Percentiles rank a stretch among this genome's conserved stretches.
Conservation (phyloP, 2,888 invertebrate genomes). For the Acanthosepion lycidas region DNA sequence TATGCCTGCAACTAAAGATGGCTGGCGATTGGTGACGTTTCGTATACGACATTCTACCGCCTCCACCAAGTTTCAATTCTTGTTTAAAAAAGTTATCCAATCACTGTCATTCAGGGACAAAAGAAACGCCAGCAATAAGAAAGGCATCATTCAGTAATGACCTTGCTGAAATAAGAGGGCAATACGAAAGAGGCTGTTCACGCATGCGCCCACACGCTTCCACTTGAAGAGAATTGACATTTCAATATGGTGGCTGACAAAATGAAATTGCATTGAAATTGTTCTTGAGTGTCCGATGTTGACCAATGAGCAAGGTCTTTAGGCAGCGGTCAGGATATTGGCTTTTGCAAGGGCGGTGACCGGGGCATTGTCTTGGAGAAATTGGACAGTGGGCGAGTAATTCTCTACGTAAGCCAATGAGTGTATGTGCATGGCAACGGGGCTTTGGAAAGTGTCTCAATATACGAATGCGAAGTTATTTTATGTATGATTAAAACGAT, state of each 20-base stretch:
- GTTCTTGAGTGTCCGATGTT: neutral
- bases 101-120: neutral
- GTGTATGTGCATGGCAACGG: neutral
- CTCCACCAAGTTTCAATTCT: neutral
- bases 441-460: neutral
- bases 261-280: neutral
- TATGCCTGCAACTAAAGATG: neutral
- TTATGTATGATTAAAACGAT: neutral
- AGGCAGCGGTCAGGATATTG: conserved; percentile 33
- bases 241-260: conserved; percentile 33
- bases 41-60: neutral
- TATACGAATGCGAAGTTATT: neutral
- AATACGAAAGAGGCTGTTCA: neutral
- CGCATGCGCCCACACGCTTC: neutral
- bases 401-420: neutral
- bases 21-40: neutral
- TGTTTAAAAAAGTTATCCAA: neutral
- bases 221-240: conserved; percentile 1
- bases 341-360: conserved; percentile 15
- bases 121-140: neutral
- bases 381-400: neutral
- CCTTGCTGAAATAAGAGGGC: conserved; percentile 23
- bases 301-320: conserved; percentile 13
- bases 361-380: neutral
- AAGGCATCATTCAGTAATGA: neutral